Base-by-base conservation (phyloP, 2,113 vertebrate species). In the Willisornis vidua region DNA sequence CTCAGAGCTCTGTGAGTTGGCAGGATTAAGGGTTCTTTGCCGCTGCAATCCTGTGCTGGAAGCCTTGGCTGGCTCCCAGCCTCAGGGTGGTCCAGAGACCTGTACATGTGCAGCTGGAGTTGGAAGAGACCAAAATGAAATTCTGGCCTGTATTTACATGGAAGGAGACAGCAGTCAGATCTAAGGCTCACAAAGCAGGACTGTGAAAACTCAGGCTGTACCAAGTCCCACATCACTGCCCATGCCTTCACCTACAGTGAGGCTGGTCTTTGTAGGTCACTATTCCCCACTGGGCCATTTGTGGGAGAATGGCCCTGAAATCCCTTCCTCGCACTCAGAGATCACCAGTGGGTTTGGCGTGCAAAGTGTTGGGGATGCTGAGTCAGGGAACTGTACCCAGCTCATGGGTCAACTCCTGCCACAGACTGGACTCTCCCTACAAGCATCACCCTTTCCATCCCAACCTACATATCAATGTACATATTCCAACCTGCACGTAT, bases 1-100 rank as follows among this genome's bases (percentile, higher is more conserved):
- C n/a, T 75, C 0, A 0, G 24, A 12, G 6, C 24, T 75, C 26
- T 6, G 5, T 28, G 24, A 19, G 14, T 1, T 87, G 55, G 17
- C 0, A 0, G 14, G 31, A 77, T 39, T 52, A 83, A 74, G 33
- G 28, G 55, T 29, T 95, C 43, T 81, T 80, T 37, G 55, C n/a
- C 72, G 26, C 6, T 45, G 41, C 7, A 61, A 23, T 23, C 46
- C 62, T 48, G 18, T 37, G 49, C 19, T 1, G 3, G 37, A 41
- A 81, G n/a, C 24, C 29, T 54, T 77, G 68, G 68, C 73, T 87
- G n/a, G 31, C 24, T 81, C 13, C 46, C 59, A 89, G 52, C 3
- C 65, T 57, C 7, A 2, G 55, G 81, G 70, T 94, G 81, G 74
- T 74, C 81, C 84, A 54, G 46, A 90, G 46, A 90, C 28, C 46